phyloP scores from a whole-genome alignment of 2,797 vertebrate genomes.

The Tapirus indicus region DNA sequence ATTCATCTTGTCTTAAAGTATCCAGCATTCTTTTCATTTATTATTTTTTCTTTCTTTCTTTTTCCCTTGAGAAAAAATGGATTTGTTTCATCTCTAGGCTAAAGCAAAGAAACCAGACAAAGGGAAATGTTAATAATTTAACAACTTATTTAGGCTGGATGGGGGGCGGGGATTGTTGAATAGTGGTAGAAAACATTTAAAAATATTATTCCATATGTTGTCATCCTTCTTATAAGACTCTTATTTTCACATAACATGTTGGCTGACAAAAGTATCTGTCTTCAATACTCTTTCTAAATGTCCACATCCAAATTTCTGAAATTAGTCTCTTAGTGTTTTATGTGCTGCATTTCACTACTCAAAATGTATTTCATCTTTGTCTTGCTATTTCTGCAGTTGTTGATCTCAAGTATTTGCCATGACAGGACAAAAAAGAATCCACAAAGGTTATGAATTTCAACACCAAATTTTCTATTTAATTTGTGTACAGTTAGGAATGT shows the following conservation, averaged over 20 bases:
- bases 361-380: slow-evolving; percentile 12
- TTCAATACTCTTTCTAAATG: slow-evolving; percentile 16
- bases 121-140: not conserved
- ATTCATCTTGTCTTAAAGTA: not conserved
- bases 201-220: slow-evolving; percentile 35
- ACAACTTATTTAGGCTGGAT: not conserved
- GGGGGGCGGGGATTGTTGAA: not conserved
- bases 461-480: slow-evolving; percentile 22
- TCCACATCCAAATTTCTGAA: slow-evolving; percentile 14
- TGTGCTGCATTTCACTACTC: not conserved
- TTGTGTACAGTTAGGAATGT: not conserved
- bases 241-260: slow-evolving; percentile 11
- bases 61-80: not conserved
- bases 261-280: slow-evolving; percentile 15
- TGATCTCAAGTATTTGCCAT: not conserved
- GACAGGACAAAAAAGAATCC: not conserved
- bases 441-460: slow-evolving; percentile 25
- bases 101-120: not conserved
- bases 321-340: slow-evolving; percentile 41
- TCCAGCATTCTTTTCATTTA: not conserved
- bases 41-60: not conserved
- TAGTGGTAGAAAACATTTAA: not conserved
- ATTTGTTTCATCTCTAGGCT: not conserved
- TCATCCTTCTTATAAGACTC: not conserved
- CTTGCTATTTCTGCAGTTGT: slow-evolving; percentile 14